Evolutionary conservation across 2,888 invertebrate species (phyloP).

Genomic region (Sinotaia quadrata): DNA sequence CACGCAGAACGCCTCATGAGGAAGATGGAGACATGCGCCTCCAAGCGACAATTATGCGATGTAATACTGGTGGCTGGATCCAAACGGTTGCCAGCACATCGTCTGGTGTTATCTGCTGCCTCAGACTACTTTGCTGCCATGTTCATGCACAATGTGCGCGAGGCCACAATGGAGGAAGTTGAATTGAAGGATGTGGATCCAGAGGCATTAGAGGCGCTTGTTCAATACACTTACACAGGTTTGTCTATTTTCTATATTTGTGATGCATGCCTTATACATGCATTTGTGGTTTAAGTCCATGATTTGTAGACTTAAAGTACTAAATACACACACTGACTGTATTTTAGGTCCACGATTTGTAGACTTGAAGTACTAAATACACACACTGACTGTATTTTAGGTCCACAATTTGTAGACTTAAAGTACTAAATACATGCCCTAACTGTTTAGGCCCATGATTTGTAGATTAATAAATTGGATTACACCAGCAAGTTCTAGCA

Average conservation of each 20-base stretch:
- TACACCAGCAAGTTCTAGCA: no score
- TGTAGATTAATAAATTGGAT: no score
- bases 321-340: no score
- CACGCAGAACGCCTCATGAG: slow-evolving; percentile 87
- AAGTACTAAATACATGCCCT: no score
- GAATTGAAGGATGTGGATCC: slow-evolving; percentile 88
- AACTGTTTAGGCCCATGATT: no score
- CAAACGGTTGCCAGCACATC: slow-evolving; percentile 83
- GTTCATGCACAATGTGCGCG: slow-evolving; percentile 91
- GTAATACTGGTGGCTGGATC: slow-evolving; percentile 86
- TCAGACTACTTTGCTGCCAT: slow-evolving; percentile 96
- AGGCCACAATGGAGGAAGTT: slow-evolving; percentile 87
- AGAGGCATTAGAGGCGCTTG: slow-evolving; percentile 86
- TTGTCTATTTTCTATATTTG: slow-evolving; percentile 67
- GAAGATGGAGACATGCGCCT: slow-evolving; percentile 86
- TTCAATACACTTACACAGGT: slow-evolving; percentile 94
- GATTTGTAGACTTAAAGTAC: no score
- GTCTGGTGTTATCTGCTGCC: slow-evolving; percentile 90
- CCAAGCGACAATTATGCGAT: slow-evolving; percentile 88
- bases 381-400: no score
- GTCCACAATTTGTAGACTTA: no score
- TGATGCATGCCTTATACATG: no score
- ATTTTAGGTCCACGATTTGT: no score
- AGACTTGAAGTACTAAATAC: no score
- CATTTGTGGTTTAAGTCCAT: no score